Base-by-base conservation (phyloP, 1,140 invertebrate genomes). In the Penaeus japonicus region DNA sequence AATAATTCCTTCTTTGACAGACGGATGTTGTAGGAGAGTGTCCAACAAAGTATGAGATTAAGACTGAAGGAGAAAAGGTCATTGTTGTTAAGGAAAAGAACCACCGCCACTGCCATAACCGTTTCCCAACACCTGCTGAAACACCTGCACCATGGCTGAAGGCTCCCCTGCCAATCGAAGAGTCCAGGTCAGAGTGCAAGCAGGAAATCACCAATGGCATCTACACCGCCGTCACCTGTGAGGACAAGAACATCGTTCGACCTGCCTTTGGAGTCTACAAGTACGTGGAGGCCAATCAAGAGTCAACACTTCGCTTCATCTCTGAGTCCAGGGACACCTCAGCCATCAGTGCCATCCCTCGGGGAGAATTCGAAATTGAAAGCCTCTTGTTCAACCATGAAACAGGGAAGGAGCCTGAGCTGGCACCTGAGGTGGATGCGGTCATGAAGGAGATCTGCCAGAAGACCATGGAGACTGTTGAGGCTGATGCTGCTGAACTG, bases 11-110 rank as follows among this genome's bases (percentile, higher is more conserved):
- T 30, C 75, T 32, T 39, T 39, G 20, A 39, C 81, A 90, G 89
- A 90, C 86, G 17, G 89, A 90, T 22, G 83, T 90, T 15, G 84
- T 88, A 22, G 89, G 89, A 35, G 70, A n/a, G 54, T 90, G 89
- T 24, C 86, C 82, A 20, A 90, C 89, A 7, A 35, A 30, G 24
- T 90, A 90, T 62, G 79, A 85, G 62, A 47, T 88, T 5, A 4
- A 80, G 55, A 54, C 55, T 15, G 82, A 88, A 18, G 77, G 62
- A 54, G 62, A 59, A 47, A 32, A 53, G 20, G 77, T 88, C 57
- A 57, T 84, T n/a, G 62, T 88, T 24, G 78, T 20, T 17, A 87
- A 88, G 55, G 57, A 84, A 39, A 90, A 90, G 65, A 59, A 90
- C 39, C 89, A 90, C 77, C 85, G 82, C 20, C 27, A 57, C 0